These are phyloP conservation scores for Mormyrus proboscirostris DNA, from an alignment of 2,797 vertebrate genomes.

Conservation along the genomic window DNA sequence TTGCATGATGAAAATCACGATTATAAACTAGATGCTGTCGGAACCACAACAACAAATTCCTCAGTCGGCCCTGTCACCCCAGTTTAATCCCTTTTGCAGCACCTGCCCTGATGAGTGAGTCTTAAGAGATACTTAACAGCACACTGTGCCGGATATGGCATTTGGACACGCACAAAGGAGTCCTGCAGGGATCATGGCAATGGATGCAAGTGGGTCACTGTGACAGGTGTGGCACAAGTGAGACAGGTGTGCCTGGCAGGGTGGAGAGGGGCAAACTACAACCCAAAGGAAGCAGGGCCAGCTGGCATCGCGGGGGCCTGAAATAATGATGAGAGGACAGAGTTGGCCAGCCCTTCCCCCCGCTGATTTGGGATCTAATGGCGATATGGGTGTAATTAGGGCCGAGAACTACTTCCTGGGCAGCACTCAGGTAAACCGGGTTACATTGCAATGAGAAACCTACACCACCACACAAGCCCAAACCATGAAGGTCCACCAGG, in stretches of 20 bases:
- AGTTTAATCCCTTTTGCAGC: neutral
- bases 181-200: neutral
- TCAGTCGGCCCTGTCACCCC: neutral
- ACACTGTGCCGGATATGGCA: neutral
- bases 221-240: neutral
- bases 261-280: neutral
- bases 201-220: neutral
- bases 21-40: neutral
- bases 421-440: constrained; percentile 30
- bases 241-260: neutral
- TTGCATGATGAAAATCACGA: neutral
- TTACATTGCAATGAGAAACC: constrained; percentile 37
- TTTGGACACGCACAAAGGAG: neutral
- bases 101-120: neutral
- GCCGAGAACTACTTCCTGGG: constrained; percentile 31
- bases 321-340: constrained; percentile 62
- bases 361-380: constrained; percentile 42
- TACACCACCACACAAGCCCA: constrained; percentile 25
- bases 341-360: constrained; percentile 43
- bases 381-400: constrained; percentile 32
- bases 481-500: neutral
- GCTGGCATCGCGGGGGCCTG: constrained; percentile 27
- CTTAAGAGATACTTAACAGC: neutral
- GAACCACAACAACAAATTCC: neutral
- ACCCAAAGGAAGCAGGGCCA: neutral